Evolutionary conservation across 2,113 vertebrate genomes (phyloP).

Genomic region (Sigmodon hispidus): DNA sequence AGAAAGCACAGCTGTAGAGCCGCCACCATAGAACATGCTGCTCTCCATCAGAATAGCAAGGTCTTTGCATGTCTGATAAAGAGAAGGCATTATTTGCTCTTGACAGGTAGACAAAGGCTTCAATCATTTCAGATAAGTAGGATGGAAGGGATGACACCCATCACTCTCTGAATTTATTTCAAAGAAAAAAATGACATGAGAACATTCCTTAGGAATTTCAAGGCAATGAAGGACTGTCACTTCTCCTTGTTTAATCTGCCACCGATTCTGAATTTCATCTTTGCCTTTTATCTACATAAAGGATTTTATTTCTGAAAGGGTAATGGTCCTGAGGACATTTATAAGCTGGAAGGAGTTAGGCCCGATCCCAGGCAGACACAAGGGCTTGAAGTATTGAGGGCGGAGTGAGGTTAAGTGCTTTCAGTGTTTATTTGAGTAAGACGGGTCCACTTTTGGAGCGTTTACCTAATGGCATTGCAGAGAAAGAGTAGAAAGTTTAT

Average conservation of each 20-base stretch:
- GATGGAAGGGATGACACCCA: background rate
- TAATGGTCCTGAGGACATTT: conserved; percentile 59
- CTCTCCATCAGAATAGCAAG: background rate
- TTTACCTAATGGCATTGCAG: conserved; percentile 77
- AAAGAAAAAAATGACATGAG: conserved; percentile 36
- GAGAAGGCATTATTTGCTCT: background rate
- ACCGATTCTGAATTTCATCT: conserved; percentile 44
- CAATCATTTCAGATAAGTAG: background rate
- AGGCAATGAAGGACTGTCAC: background rate
- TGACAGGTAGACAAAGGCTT: conserved; percentile 23
- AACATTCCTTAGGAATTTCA: conserved; percentile 17
- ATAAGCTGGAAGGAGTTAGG: conserved; percentile 58
- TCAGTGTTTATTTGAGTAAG: conserved; percentile 86
- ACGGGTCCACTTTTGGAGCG: conserved; percentile 77
- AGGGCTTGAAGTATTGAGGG: conserved; percentile 73
- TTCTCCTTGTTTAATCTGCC: background rate
- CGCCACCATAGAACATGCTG: background rate
- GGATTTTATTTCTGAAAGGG: conserved; percentile 48
- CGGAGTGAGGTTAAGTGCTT: conserved; percentile 82
- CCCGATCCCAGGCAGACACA: conserved; percentile 67
- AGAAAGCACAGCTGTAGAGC: background rate
- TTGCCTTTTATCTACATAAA: conserved; percentile 27
- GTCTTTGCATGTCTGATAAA: background rate
- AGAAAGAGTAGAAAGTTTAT: conserved; percentile 79
- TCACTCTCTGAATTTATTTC: conserved; percentile 46